A percentile compares a stretch with the other conserved stretches of the same genome.
Conservation (phyloP, 1,140 invertebrate genomes). For the Colletes latitarsis region DNA sequence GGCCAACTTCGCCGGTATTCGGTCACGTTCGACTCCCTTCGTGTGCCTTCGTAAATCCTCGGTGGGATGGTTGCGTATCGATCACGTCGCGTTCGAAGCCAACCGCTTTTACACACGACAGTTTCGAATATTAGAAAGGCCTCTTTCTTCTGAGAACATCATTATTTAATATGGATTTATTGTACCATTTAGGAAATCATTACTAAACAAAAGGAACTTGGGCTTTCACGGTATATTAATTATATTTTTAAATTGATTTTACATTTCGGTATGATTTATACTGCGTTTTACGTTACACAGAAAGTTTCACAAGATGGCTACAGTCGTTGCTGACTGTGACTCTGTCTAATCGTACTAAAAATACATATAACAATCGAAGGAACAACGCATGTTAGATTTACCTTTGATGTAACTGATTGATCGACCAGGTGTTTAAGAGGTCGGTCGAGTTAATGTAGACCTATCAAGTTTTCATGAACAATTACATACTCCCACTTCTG, state of each 20-base stretch:
- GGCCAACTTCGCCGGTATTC: constrained; percentile 30
- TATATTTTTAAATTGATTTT: not conserved
- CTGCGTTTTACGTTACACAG: not conserved
- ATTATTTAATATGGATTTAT: constrained; percentile 9
- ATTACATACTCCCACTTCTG: constrained; percentile 58
- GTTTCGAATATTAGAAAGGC: constrained; percentile 24
- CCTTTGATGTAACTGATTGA: constrained; percentile 47
- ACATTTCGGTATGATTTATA: not conserved
- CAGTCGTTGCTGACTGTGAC: not conserved
- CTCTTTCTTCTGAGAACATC: constrained; percentile 4
- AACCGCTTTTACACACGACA: constrained; percentile 60
- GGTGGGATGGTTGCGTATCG: constrained; percentile 52
- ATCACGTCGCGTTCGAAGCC: constrained; percentile 58
- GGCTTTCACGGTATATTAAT: not conserved
- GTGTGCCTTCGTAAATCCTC: constrained; percentile 19
- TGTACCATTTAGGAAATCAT: not conserved
- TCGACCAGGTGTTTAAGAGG: constrained; percentile 57
- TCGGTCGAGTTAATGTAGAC: constrained; percentile 50
- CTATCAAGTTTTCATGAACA: constrained; percentile 65
- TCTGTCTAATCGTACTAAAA: not conserved
- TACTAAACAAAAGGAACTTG: not conserved
- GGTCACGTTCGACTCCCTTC: constrained; percentile 37
- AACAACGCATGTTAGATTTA: not conserved
- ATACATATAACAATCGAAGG: not conserved
- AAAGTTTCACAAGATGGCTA: constrained; percentile 30